Percentiles rank a stretch among this genome's conserved stretches.
Conservation (phyloP, 2,888 invertebrate genomes). For the Eledone cirrhosa region DNA sequence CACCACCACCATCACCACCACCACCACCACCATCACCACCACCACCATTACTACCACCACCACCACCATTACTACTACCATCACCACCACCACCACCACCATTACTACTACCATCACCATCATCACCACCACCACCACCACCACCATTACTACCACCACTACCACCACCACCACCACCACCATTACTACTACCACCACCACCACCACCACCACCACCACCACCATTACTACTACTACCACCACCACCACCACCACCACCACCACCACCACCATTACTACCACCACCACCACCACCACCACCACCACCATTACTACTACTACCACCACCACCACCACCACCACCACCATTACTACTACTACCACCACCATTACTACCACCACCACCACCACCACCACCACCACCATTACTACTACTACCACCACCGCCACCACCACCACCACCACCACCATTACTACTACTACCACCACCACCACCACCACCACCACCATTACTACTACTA, state of each 20-base stretch:
- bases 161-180: slow-evolving; percentile 31
- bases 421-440: slow-evolving; percentile 33
- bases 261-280: slow-evolving; percentile 37
- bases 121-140: slow-evolving; percentile 25
- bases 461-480: slow-evolving; percentile 36
- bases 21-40: neutral
- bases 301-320: slow-evolving; percentile 39
- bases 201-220: too few species aligned
- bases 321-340: slow-evolving; percentile 37
- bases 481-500: slow-evolving; percentile 37
- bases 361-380: slow-evolving; percentile 36
- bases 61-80: too few species aligned
- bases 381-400: slow-evolving; percentile 37
- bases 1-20: too few species aligned
- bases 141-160: slow-evolving; percentile 28
- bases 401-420: slow-evolving; percentile 36
- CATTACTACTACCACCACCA: slow-evolving; percentile 25
- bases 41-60: slow-evolving; percentile 5
- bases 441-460: slow-evolving; percentile 29
- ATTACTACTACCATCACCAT: slow-evolving; percentile 26
- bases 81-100: slow-evolving; percentile 19
- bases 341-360: slow-evolving; percentile 35
- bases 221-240: slow-evolving; percentile 30
- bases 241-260: slow-evolving; percentile 34
- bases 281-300: slow-evolving; percentile 36